phyloP scores from a whole-genome alignment of 2,113 vertebrate genomes.

The Myanophis thanlyinensis region DNA sequence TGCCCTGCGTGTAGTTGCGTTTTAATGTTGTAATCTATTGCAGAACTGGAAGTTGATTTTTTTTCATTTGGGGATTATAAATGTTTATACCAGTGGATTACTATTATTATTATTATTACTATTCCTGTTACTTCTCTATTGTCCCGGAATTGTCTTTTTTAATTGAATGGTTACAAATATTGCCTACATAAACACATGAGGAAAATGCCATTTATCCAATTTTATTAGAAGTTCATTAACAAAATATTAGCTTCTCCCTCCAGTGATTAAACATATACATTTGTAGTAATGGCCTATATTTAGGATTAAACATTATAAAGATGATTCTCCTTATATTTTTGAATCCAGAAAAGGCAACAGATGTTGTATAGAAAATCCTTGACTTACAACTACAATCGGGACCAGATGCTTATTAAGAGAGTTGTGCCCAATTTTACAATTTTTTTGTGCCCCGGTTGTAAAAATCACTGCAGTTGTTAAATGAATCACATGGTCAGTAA shows the following conservation, averaged over 20 bases:
- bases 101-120: not conserved
- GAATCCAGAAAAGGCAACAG: conserved; percentile 33
- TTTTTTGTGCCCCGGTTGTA: not conserved
- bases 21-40: not conserved
- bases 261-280: not conserved
- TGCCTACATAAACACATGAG: not conserved
- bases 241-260: not conserved
- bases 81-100: not conserved
- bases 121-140: not conserved
- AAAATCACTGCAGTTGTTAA: not conserved
- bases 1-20: not conserved
- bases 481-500: not conserved
- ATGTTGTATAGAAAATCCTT: not conserved
- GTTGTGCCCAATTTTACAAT: not conserved
- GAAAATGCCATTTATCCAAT: not conserved
- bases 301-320: not conserved
- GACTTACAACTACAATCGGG: not conserved
- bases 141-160: not conserved
- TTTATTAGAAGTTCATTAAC: not conserved
- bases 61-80: not conserved
- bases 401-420: not conserved
- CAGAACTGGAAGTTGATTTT: not conserved
- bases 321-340: not conserved
- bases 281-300: not conserved
- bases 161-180: not conserved